phyloP scores from a whole-genome alignment of 2,888 invertebrate genomes.

The Hirtodrosophila histrioides region DNA sequence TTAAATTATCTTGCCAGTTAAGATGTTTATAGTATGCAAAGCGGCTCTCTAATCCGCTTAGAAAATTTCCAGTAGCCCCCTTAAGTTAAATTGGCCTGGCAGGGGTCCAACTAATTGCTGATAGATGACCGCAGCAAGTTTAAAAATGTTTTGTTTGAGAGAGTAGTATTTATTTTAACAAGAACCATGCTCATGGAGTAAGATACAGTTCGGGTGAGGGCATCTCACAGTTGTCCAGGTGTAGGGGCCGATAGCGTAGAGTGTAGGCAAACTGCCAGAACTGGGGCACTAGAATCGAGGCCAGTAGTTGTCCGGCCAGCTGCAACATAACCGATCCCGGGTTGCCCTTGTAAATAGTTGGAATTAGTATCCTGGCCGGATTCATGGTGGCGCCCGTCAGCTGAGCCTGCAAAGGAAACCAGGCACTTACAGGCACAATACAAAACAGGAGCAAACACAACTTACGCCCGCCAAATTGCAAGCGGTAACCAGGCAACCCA shows the following conservation, averaged over 20 bases:
- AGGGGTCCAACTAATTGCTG: constrained; percentile 13
- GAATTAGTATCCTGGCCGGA: constrained; percentile 88
- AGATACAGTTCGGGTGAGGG: constrained; percentile 14
- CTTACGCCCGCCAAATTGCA: constrained; percentile 62
- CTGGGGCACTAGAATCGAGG: constrained; percentile 82
- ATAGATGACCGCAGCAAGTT: neutral
- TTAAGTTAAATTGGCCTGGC: neutral
- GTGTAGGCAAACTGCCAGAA: constrained; percentile 80
- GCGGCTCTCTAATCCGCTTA: constrained; percentile 7
- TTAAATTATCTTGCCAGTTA: constrained; percentile 12
- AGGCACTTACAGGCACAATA: neutral
- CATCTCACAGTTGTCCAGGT: neutral
- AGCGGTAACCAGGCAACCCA: constrained; percentile 57
- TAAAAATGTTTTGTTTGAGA: neutral
- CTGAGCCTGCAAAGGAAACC: constrained; percentile 33
- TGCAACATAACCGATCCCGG: constrained; percentile 89
- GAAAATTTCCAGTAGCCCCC: constrained; percentile 12
- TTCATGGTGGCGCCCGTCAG: constrained; percentile 89
- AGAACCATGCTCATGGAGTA: constrained; percentile 9
- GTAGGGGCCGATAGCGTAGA: constrained; percentile 21
- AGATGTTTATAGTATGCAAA: constrained; percentile 8
- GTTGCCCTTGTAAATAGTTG: constrained; percentile 88
- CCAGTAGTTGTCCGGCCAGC: constrained; percentile 87
- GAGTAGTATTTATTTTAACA: constrained; percentile 2
- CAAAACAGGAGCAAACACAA: neutral